These are phyloP conservation scores for Coreoperca whiteheadi DNA, from an alignment of 2,113 vertebrate species.

Conservation along the genomic window DNA sequence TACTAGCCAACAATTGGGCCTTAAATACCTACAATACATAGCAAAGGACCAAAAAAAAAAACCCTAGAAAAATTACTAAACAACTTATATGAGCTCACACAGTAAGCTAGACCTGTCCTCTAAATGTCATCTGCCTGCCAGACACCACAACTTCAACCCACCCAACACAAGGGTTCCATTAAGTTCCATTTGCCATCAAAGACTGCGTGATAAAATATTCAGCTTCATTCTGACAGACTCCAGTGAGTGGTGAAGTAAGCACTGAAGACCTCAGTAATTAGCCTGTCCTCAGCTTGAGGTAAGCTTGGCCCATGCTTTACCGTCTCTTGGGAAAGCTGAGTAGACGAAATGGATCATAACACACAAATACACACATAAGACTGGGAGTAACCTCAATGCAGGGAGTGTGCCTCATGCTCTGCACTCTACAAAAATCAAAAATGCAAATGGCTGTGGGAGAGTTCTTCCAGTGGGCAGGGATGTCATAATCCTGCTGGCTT, in stretches of 20 bases:
- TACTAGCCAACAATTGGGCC: background rate
- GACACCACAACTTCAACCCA: constrained; percentile 10
- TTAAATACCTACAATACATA: background rate
- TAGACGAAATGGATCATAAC: constrained; percentile 51
- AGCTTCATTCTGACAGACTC: constrained; percentile 14
- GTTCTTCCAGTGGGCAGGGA: constrained; percentile 34
- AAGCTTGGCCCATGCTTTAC: constrained; percentile 27
- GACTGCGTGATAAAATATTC: constrained; percentile 48
- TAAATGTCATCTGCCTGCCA: constrained; percentile 13
- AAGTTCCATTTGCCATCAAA: constrained; percentile 44
- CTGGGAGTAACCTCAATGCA: constrained; percentile 44
- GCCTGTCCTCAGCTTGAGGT: constrained; percentile 33
- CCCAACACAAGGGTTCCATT: constrained; percentile 12
- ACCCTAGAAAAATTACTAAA: no score
- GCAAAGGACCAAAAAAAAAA: background rate
- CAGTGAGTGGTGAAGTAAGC: constrained; percentile 19
- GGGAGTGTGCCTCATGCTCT: constrained; percentile 32
- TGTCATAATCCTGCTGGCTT: constrained; percentile 43
- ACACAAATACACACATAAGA: constrained; percentile 30
- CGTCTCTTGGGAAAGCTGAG: constrained; percentile 52
- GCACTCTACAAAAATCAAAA: constrained; percentile 61
- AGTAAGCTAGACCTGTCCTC: background rate
- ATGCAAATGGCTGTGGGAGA: constrained; percentile 59
- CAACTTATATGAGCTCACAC: background rate
- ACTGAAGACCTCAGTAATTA: constrained; percentile 24